Percentiles rank a stretch among this genome's conserved stretches.
Conservation (phyloP, 1,140 invertebrate genomes). For the Drosophila lacertosa region DNA sequence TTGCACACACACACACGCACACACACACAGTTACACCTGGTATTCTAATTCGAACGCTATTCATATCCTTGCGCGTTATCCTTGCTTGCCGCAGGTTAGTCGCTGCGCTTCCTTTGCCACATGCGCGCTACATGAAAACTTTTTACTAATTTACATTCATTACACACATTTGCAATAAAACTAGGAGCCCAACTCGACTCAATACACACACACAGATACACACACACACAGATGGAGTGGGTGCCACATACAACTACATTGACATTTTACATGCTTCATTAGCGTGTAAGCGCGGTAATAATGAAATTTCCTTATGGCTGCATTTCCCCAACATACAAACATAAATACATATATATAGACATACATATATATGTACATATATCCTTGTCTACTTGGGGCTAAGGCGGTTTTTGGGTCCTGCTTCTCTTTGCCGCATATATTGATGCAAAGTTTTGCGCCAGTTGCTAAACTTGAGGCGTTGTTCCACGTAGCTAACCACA, state of each 20-base stretch:
- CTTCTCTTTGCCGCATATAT: conserved; percentile 42
- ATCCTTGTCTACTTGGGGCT: too few relatives aligned
- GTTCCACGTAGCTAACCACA: conserved; percentile 49
- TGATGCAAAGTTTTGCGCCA: conserved; percentile 68
- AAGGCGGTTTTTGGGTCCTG: conserved; percentile 7
- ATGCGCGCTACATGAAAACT: conserved; percentile 60
- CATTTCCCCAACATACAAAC: conserved; percentile 54
- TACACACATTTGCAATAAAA: conserved; percentile 82
- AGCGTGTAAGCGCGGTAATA: conserved; percentile 82
- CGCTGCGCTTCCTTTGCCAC: conserved; percentile 31
- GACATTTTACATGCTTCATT: conserved; percentile 82
- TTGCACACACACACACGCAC: conserved; percentile 19
- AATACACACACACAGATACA: conserved; percentile 38
- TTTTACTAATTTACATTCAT: conserved; percentile 83
- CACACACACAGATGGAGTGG: conserved; percentile 8
- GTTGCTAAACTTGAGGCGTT: conserved; percentile 65
- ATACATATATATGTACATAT: conserved; percentile 1
- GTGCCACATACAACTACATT: conserved; percentile 61
- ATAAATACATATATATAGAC: background rate
- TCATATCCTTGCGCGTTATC: conserved; percentile 59
- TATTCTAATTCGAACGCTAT: conserved; percentile 72
- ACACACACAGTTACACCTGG: conserved; percentile 34
- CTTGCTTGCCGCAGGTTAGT: conserved; percentile 73
- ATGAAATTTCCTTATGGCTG: conserved; percentile 82
- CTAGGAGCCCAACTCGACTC: conserved; percentile 60